These are phyloP conservation scores for Drosophila mulleri DNA, from an alignment of 2,888 invertebrate species.

Conservation along the genomic window DNA sequence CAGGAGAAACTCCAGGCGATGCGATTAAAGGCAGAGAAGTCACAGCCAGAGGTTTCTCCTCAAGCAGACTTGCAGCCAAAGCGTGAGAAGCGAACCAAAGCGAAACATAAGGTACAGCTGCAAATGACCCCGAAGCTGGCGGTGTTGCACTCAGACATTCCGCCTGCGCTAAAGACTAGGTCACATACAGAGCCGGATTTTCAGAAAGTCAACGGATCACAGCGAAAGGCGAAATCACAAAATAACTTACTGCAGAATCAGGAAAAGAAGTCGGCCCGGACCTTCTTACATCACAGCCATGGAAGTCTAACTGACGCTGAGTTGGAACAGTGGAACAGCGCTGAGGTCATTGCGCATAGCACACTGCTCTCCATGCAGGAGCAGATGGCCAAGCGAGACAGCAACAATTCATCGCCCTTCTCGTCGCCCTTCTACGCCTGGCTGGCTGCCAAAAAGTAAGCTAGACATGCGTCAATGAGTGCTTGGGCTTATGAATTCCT, in stretches of 20 bases:
- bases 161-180: not conserved
- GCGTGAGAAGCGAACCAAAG: not conserved
- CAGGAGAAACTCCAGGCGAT: not conserved
- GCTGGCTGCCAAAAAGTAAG: conserved; percentile 51
- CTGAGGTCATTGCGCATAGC: conserved; percentile 9
- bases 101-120: too few relatives aligned
- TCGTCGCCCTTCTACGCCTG: conserved; percentile 23
- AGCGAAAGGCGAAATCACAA: not conserved
- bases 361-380: not conserved
- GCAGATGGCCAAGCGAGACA: not conserved
- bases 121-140: not conserved
- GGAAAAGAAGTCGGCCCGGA: too few relatives aligned
- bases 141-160: not conserved
- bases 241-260: not conserved
- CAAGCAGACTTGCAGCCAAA: not conserved
- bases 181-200: not conserved
- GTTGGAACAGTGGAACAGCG: not conserved
- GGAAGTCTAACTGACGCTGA: not conserved
- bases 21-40: not conserved
- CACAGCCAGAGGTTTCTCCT: not conserved
- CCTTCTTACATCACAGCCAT: not conserved
- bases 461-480: not conserved
- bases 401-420: not conserved
- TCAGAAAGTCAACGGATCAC: not conserved
- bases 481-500: not conserved